Conservation (phyloP, 2,888 invertebrate genomes). For the Escarpia spicata region DNA sequence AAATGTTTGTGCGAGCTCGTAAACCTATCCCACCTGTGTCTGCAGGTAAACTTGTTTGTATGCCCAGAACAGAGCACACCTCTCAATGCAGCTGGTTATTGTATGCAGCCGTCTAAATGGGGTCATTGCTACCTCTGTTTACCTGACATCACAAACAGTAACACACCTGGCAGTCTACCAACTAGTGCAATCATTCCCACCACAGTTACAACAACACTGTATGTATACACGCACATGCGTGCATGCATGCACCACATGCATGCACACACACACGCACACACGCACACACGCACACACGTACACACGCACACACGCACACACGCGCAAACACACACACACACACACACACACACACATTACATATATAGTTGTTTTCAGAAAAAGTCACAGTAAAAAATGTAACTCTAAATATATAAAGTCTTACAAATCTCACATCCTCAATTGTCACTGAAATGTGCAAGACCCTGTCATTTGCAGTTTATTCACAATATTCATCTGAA, state of each 20-base stretch:
- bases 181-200: neutral
- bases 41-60: neutral
- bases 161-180: neutral
- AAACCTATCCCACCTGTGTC: neutral
- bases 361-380: too few relatives aligned
- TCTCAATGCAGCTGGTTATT: neutral
- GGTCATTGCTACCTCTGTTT: neutral
- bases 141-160: neutral
- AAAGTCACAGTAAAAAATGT: too few relatives aligned
- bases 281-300: too few relatives aligned
- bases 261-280: neutral
- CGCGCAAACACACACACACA: too few relatives aligned
- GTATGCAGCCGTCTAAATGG: neutral
- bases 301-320: too few relatives aligned
- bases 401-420: too few relatives aligned
- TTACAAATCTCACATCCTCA: neutral
- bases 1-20: neutral
- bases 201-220: neutral
- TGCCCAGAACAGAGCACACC: neutral
- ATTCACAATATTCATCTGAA: too few relatives aligned
- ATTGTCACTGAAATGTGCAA: neutral
- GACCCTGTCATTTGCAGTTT: neutral
- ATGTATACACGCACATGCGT: neutral
- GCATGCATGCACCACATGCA: neutral
- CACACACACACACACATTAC: too few relatives aligned